A percentile compares a stretch with the other conserved stretches of the same genome.
These are phyloP conservation scores for Heterodera carotae DNA, from an alignment of 1,140 invertebrate genomes.

Conservation along the genomic window DNA sequence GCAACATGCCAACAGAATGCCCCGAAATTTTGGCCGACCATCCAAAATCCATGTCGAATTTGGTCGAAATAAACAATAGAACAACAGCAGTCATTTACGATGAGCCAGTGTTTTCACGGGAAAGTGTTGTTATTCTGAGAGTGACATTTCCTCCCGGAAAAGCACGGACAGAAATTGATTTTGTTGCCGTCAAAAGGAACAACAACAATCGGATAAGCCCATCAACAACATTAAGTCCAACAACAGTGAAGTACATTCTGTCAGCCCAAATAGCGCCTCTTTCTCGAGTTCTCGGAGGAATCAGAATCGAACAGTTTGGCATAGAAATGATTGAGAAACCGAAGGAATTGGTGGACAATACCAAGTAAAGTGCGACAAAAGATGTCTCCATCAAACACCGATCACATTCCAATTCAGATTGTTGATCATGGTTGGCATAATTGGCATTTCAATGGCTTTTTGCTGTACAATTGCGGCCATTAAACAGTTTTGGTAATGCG, in stretches of 20 bases:
- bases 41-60: not conserved
- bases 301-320: slow-evolving; percentile 50
- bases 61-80: slow-evolving; percentile 17
- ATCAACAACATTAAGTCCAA: slow-evolving; percentile 29
- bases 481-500: slow-evolving; percentile 29
- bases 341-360: slow-evolving; percentile 28
- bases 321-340: slow-evolving; percentile 25
- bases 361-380: slow-evolving; percentile 21
- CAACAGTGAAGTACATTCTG: slow-evolving; percentile 58
- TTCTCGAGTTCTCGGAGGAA: slow-evolving; percentile 59
- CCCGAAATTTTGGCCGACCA: slow-evolving; percentile 42
- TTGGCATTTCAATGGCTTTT: slow-evolving; percentile 25
- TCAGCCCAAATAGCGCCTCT: slow-evolving; percentile 55
- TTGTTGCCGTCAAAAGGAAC: slow-evolving; percentile 51
- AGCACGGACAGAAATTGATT: slow-evolving; percentile 48
- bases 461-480: slow-evolving; percentile 30
- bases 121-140: slow-evolving; percentile 59
- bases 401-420: slow-evolving; percentile 19
- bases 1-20: slow-evolving; percentile 60
- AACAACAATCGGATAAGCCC: slow-evolving; percentile 29
- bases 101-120: slow-evolving; percentile 56
- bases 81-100: slow-evolving; percentile 24
- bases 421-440: slow-evolving; percentile 36
- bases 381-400: not conserved
- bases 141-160: slow-evolving; percentile 43